These are phyloP conservation scores for Calypte anna DNA, from an alignment of 2,113 vertebrate species.

Conservation along the genomic window DNA sequence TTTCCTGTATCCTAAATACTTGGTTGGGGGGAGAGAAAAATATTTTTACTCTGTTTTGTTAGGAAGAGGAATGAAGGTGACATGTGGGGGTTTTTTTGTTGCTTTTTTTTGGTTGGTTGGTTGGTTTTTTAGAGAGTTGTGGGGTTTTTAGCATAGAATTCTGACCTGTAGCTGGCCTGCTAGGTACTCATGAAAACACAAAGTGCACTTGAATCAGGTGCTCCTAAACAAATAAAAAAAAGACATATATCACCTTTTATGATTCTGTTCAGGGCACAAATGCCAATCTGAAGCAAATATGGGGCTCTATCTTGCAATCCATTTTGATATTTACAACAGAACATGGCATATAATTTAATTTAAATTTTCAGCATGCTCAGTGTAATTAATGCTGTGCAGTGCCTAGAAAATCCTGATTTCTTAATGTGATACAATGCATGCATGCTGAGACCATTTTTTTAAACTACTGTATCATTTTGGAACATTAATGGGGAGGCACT, in stretches of 20 bases:
- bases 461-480: slow-evolving; percentile 50
- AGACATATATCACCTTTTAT: background rate
- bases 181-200: background rate
- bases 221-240: background rate
- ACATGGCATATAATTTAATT: slow-evolving; percentile 66
- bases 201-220: background rate
- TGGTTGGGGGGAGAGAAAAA: background rate
- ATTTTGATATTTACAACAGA: slow-evolving; percentile 63
- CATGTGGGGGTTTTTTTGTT: background rate
- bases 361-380: slow-evolving; percentile 64
- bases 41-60: background rate
- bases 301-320: slow-evolving; percentile 42
- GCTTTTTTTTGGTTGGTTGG: background rate
- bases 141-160: background rate
- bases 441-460: slow-evolving; percentile 57
- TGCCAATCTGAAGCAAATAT: slow-evolving; percentile 47
- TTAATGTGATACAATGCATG: slow-evolving; percentile 69
- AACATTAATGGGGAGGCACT: slow-evolving; percentile 38
- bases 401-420: slow-evolving; percentile 68
- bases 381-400: slow-evolving; percentile 70
- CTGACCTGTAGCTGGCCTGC: background rate
- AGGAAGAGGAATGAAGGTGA: background rate
- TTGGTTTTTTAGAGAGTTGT: too few species aligned
- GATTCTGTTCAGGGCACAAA: slow-evolving; percentile 40
- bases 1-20: background rate